Conservation (phyloP, 1,140 invertebrate genomes). For the Caenorhabditis brenneri region DNA sequence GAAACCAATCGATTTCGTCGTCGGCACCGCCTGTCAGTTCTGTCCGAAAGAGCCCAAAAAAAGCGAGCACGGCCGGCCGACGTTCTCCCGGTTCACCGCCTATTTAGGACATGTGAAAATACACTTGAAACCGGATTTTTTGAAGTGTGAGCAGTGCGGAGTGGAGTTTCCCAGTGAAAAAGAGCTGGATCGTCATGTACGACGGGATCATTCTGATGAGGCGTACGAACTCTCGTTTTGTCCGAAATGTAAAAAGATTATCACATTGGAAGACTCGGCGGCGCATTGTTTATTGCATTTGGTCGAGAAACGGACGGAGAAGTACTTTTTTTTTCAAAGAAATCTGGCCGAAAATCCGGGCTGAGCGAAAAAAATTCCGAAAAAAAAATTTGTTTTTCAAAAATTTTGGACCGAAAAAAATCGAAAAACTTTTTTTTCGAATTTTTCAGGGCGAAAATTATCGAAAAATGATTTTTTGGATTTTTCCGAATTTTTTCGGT, state of each 20-base stretch:
- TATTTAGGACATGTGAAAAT: conserved; percentile 42
- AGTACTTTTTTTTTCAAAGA: background rate
- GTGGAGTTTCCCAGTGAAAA: conserved; percentile 20
- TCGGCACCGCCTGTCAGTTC: background rate
- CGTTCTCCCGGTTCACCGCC: conserved; percentile 31
- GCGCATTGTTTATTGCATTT: background rate
- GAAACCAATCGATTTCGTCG: no score
- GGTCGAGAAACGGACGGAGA: background rate
- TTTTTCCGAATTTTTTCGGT: no score
- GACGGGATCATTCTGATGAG: background rate
- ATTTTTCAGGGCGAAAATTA: no score
- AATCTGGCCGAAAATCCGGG: no score
- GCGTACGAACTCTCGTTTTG: background rate
- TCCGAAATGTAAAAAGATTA: conserved; percentile 12
- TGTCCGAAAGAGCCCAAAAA: background rate
- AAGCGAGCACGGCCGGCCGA: no score
- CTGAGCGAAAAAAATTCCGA: no score
- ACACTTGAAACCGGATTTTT: background rate
- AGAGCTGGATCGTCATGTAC: background rate
- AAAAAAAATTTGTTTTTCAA: no score
- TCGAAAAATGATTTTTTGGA: no score
- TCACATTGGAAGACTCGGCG: background rate
- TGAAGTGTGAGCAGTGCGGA: conserved; percentile 4
- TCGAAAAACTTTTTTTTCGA: no score
- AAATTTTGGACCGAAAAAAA: no score